Evolutionary conservation across 2,113 vertebrate species (phyloP).

Genomic region (Agapornis roseicollis): DNA sequence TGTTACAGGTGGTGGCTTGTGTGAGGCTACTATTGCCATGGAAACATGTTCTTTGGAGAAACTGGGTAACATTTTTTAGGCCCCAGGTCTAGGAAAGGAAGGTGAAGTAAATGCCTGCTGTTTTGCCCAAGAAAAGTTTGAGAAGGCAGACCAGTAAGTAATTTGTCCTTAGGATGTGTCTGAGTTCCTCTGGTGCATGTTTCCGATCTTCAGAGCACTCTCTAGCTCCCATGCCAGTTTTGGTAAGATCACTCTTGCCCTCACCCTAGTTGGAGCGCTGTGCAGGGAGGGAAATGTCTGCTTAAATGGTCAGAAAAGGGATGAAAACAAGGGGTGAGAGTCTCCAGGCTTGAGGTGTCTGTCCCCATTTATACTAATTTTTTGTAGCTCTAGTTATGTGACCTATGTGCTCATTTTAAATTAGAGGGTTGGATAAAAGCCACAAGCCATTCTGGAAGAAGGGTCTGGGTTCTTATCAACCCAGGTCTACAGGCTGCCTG

Average conservation of each 20-base stretch:
- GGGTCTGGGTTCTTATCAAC: background rate
- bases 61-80: background rate
- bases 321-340: background rate
- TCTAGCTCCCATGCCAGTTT: background rate
- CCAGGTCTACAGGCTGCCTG: background rate
- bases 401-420: background rate
- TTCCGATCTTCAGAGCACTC: background rate
- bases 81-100: background rate
- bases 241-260: background rate
- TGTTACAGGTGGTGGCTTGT: background rate
- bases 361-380: background rate
- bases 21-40: background rate
- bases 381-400: background rate
- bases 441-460: background rate
- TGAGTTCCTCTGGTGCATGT: background rate
- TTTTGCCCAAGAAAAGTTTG: background rate
- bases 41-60: fast-evolving
- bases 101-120: background rate
- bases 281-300: background rate
- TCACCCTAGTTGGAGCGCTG: background rate
- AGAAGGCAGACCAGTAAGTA: background rate
- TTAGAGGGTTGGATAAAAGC: background rate
- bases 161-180: background rate
- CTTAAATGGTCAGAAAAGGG: background rate
- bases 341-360: fast-evolving